Evolutionary conservation across 2,113 vertebrate genomes (phyloP).

Genomic region (Illadopsis cleaveri): DNA sequence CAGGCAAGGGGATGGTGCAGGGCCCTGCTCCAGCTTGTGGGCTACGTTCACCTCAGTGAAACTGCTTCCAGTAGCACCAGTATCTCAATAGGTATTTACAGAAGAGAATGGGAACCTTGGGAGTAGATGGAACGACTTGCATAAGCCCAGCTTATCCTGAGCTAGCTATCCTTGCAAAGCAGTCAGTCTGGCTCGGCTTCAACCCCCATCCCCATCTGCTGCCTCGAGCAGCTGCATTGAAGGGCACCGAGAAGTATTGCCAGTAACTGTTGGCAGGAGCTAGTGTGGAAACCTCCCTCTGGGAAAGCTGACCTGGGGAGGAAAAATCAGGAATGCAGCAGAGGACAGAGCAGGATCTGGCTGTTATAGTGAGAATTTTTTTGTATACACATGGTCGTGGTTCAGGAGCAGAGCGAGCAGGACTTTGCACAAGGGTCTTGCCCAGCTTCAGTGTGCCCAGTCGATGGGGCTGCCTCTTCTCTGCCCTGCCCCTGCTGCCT

Average conservation of each 20-base stretch:
- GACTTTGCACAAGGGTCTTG: not conserved
- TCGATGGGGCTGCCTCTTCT: not conserved
- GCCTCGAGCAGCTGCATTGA: constrained; percentile 49
- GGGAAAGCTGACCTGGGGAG: not conserved
- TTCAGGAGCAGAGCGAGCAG: not conserved
- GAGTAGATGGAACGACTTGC: not conserved
- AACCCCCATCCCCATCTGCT: constrained; percentile 39
- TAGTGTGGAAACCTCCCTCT: not conserved
- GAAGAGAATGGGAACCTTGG: not conserved
- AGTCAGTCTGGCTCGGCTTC: constrained; percentile 34
- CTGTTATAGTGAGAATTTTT: not conserved
- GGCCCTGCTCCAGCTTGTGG: not conserved
- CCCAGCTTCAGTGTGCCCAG: fast-evolving
- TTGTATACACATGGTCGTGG: not conserved
- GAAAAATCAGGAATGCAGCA: not conserved
- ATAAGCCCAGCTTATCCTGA: not conserved
- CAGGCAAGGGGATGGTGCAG: not conserved
- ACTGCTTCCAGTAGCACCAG: not conserved
- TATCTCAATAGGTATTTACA: not conserved
- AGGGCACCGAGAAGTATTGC: constrained; percentile 34
- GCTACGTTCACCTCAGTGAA: not conserved
- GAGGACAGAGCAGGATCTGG: not conserved
- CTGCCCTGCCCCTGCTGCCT: not conserved
- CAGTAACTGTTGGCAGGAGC: constrained; percentile 39
- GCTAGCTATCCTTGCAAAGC: not conserved